Evolutionary conservation across 2,113 vertebrate genomes (phyloP).

Genomic region (Cottus gobio): DNA sequence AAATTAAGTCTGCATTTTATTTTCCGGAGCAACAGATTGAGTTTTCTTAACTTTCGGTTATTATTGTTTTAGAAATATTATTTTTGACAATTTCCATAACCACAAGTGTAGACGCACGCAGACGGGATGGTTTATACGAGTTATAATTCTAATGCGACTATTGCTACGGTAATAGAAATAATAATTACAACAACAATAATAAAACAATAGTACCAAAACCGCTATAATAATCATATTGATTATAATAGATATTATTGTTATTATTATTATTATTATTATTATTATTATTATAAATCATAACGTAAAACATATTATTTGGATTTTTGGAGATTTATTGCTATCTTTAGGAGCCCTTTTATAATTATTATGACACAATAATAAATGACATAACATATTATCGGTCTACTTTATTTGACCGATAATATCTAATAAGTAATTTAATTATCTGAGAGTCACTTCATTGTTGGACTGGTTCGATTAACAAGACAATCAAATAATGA

Average conservation of each 20-base stretch:
- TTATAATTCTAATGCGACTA: neutral
- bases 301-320: neutral
- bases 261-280: neutral
- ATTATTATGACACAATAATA: neutral
- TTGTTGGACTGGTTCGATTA: neutral
- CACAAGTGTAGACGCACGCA: neutral
- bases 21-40: neutral
- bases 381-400: neutral
- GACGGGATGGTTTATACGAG: neutral
- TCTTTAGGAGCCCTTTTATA: neutral
- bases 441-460: constrained; percentile 2
- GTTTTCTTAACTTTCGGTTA: neutral
- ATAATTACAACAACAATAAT: neutral
- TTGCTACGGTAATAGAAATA: neutral
- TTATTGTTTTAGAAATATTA: neutral
- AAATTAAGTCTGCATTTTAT: neutral
- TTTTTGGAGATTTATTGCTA: neutral
- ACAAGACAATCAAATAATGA: no score
- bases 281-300: neutral
- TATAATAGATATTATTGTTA: neutral
- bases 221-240: neutral
- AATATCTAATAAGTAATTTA: neutral
- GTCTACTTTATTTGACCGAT: no score
- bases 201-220: neutral
- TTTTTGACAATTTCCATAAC: neutral